Conservation (phyloP, 2,797 vertebrate genomes). For the Chloroceryle amazona region DNA sequence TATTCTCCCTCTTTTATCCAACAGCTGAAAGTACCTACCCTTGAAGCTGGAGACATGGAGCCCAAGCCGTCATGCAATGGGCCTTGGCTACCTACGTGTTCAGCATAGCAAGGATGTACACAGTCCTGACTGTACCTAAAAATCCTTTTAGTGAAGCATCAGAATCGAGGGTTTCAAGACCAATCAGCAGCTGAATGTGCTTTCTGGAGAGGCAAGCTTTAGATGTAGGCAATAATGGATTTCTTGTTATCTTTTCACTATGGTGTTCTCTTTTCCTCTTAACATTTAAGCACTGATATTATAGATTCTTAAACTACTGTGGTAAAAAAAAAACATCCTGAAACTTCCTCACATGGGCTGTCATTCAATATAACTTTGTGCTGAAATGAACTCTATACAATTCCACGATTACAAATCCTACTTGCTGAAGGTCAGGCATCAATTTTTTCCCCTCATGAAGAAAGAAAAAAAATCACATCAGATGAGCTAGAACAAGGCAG, state of each 20-base stretch:
- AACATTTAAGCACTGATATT: neutral
- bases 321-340: neutral
- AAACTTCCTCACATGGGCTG: neutral
- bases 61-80: rapidly evolving
- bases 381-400: neutral
- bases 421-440: neutral
- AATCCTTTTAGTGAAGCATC: neutral
- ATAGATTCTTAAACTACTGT: neutral
- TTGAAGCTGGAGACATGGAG: neutral
- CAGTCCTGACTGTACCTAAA: neutral
- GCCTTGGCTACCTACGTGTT: neutral
- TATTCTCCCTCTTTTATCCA: neutral
- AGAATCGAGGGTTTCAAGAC: neutral
- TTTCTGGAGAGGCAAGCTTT: neutral
- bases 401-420: neutral
- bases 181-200: rapidly evolving
- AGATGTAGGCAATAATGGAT: neutral
- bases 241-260: neutral
- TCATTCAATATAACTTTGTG: neutral
- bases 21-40: neutral
- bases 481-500: neutral
- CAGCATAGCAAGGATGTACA: neutral
- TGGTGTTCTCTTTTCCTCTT: neutral
- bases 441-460: neutral
- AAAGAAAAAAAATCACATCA: neutral